Percentiles rank a stretch among this genome's conserved stretches.
These are phyloP conservation scores for Etia nguti DNA, from an alignment of 2,113 vertebrate species.

Conservation along the genomic window DNA sequence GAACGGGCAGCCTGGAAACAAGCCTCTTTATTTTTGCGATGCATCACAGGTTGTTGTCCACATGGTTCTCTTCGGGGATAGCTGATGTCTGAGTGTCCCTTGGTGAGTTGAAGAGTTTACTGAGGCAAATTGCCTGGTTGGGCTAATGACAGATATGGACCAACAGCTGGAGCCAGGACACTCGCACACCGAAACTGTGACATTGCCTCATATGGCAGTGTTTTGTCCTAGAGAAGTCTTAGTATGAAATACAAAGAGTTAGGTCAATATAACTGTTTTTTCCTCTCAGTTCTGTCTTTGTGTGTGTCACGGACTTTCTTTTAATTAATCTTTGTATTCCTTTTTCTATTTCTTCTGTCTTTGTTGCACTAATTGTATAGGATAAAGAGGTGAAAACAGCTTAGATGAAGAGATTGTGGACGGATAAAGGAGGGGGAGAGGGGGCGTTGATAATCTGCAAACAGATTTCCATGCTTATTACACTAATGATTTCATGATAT, in stretches of 20 bases:
- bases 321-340: not conserved
- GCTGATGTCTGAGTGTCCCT: constrained; percentile 39
- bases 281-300: not conserved
- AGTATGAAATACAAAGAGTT: not conserved
- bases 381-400: constrained; percentile 86
- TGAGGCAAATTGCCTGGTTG: constrained; percentile 8
- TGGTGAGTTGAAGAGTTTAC: constrained; percentile 67
- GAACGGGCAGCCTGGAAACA: not conserved
- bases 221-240: not conserved
- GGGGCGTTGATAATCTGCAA: constrained; percentile 92
- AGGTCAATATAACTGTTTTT: not conserved
- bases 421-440: constrained; percentile 78
- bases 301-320: not conserved
- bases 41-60: not conserved
- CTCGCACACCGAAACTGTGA: not conserved
- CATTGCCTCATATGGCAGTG: not conserved
- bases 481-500: constrained; percentile 98
- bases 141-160: constrained; percentile 48
- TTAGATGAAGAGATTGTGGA: constrained; percentile 67
- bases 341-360: constrained; percentile 7
- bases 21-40: not conserved
- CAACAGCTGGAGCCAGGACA: constrained; percentile 47
- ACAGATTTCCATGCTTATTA: constrained; percentile 99
- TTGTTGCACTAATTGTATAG: constrained; percentile 23
- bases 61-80: constrained; percentile 6